A percentile compares a stretch with the other conserved stretches of the same genome.
phyloP scores from a whole-genome alignment of 2,888 invertebrate species.

The Spisula subtruncata region DNA sequence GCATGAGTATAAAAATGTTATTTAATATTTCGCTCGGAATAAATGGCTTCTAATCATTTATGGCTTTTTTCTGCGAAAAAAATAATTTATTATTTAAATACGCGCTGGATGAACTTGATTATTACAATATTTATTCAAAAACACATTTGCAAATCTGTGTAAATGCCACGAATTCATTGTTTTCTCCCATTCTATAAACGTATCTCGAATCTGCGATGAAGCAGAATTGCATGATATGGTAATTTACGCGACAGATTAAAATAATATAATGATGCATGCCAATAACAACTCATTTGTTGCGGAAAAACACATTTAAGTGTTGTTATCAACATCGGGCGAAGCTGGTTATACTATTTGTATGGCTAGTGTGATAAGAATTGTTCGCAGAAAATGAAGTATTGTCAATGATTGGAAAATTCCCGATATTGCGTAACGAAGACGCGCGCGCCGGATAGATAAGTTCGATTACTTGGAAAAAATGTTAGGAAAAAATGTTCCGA shows the following conservation, averaged over 20 bases:
- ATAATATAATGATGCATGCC: constrained; percentile 44
- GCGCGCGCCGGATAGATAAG: background rate
- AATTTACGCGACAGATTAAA: constrained; percentile 43
- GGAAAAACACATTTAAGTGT: constrained; percentile 48
- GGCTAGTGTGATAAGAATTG: constrained; percentile 28
- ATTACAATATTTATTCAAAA: background rate
- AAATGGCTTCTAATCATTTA: background rate
- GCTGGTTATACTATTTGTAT: constrained; percentile 31
- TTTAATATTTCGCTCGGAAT: background rate
- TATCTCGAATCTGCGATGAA: background rate
- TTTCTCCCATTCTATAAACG: background rate
- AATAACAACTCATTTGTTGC: constrained; percentile 36
- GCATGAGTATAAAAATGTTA: background rate
- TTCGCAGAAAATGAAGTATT: constrained; percentile 13
- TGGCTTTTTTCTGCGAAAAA: background rate
- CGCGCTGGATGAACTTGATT: background rate
- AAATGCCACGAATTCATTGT: background rate
- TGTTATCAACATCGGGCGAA: constrained; percentile 39
- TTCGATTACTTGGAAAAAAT: constrained; percentile 9
- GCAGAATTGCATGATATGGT: constrained; percentile 26
- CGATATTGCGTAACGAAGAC: constrained; percentile 14
- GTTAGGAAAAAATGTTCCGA: background rate
- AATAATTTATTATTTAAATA: constrained; percentile 7
- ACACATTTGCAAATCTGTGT: background rate
- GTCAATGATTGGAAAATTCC: background rate